Evolutionary conservation across 2,797 vertebrate species (phyloP).

Genomic region (Ctenochaetus hawaiiensis): DNA sequence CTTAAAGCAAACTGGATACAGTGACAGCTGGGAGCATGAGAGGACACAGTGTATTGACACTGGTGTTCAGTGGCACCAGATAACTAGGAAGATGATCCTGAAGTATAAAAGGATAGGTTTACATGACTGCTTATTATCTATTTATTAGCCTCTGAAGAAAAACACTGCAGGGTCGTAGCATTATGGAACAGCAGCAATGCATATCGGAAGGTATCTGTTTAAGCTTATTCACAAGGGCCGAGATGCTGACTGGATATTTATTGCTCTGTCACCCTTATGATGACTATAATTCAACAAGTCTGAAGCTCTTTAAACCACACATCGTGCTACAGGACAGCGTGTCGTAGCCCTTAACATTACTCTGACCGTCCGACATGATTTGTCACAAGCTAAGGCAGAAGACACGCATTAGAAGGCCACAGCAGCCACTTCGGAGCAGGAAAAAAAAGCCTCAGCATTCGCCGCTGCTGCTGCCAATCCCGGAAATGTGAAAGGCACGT

Average conservation of each 20-base stretch:
- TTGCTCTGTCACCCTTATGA: neutral
- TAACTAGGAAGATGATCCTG: slow-evolving; percentile 60
- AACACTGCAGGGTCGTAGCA: neutral
- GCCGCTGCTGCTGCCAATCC: slow-evolving; percentile 46
- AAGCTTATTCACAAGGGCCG: neutral
- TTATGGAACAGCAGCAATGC: neutral
- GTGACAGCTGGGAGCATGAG: slow-evolving; percentile 39
- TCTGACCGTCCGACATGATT: neutral
- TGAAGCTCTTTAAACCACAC: slow-evolving; percentile 7
- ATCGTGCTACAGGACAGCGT: neutral
- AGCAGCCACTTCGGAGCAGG: neutral
- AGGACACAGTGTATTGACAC: slow-evolving; percentile 48
- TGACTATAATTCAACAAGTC: slow-evolving; percentile 18
- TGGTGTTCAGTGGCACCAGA: slow-evolving; percentile 59
- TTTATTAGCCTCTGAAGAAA: slow-evolving; percentile 37
- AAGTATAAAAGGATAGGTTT: slow-evolving; percentile 49
- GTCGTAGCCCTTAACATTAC: slow-evolving; percentile 6
- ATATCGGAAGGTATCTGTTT: neutral
- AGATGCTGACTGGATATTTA: slow-evolving; percentile 26
- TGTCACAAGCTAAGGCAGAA: neutral
- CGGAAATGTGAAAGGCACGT: slow-evolving; percentile 74
- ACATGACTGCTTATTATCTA: slow-evolving; percentile 62
- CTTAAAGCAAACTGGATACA: slow-evolving; percentile 1
- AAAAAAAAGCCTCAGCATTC: slow-evolving; percentile 61
- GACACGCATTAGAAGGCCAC: slow-evolving; percentile 9